phyloP scores from a whole-genome alignment of 2,888 invertebrate species.

The Caenorhabditis zanzibari region DNA sequence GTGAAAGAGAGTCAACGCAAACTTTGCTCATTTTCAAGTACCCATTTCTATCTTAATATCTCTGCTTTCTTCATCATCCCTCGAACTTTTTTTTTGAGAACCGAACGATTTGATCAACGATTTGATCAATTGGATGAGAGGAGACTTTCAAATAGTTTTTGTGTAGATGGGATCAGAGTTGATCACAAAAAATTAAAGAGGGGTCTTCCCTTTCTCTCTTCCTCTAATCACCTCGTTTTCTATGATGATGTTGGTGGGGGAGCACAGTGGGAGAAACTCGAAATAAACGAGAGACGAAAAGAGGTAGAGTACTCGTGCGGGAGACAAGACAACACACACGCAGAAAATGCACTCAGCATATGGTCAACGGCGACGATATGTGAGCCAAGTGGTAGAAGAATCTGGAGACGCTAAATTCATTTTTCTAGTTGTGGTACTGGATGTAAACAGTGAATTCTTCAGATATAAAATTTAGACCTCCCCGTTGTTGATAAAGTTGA shows the following conservation, averaged over 20 bases:
- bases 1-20: conserved; percentile 43
- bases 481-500: too few relatives aligned
- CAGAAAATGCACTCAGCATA: conserved; percentile 36
- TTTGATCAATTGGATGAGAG: conserved; percentile 9
- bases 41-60: conserved; percentile 34
- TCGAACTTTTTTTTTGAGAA: conserved; percentile 13
- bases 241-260: not conserved
- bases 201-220: not conserved
- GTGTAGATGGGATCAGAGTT: not conserved
- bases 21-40: conserved; percentile 56
- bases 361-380: conserved; percentile 26
- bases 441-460: not conserved
- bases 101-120: conserved; percentile 40
- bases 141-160: not conserved
- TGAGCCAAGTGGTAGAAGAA: not conserved
- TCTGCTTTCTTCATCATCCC: conserved; percentile 17
- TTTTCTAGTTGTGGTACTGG: not conserved
- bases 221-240: not conserved
- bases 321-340: conserved; percentile 3
- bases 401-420: not conserved
- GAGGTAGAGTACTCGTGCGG: conserved; percentile 4
- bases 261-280: not conserved
- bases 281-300: not conserved
- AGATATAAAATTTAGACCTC: too few relatives aligned
- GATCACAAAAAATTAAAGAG: not conserved